Evolutionary conservation across 2,888 invertebrate genomes (phyloP), one percentile per base, ranked within the genome.

Genomic region (Syrista parreyssii): DNA sequence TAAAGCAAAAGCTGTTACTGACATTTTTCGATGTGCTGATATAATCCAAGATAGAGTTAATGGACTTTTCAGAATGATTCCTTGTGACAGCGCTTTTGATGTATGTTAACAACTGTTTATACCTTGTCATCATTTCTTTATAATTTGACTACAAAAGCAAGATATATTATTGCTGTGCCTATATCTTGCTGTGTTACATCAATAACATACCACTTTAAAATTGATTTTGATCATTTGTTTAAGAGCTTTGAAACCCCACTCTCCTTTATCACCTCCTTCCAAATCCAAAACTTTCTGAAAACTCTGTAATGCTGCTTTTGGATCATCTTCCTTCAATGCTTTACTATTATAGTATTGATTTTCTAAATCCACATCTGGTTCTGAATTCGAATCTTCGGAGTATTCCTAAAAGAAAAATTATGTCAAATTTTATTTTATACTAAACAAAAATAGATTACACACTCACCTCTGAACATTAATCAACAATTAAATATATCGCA

Each of bases 151-250:
- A 91, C 73, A 92, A 92, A 79, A 79, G 81, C 79, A 82, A 75
- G 36, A 74, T 35, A 40, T 74, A 36, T 73, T 11, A 31, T 73
- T 73, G 32, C 68, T 23, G 31, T 68, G 74, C 12, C 68, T 15
- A 34, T 9, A 23, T 23, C 9, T 23, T 9, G 9, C 23, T 55
- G 23, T 23, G 9, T 15, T 9, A 23, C 9, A 55, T 23, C 23
- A 23, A 55, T 23, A 85, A 91, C 94, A 92, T 91, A 98, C 98
- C 94, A 99, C 92, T 94, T 97, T 97, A 92, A 99, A 99, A 92
- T 99, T 98, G 80, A 99, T 99, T 93, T 99, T 99, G 75, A 99
- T 99, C 99, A 99, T 99, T 92, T 99, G 99, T 91, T 99, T 99
- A 30, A 99, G 94, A 0, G 99, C 99, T 92, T 99, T 99, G 91